Evolutionary conservation across 2,797 vertebrate genomes (phyloP), one percentile per base, ranked within the genome.

Genomic region (Myripristis jacobus): DNA sequence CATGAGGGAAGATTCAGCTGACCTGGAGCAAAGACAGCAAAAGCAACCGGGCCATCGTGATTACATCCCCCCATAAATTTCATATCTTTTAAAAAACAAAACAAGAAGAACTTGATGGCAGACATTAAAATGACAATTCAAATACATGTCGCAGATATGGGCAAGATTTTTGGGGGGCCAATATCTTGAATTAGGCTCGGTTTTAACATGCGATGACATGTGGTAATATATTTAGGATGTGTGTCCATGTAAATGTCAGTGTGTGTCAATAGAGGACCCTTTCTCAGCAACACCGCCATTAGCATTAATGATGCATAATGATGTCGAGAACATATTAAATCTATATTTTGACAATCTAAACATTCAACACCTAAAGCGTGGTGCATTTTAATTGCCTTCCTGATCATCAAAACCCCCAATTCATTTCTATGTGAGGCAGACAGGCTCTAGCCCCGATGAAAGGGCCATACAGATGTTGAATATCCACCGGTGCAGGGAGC

Each of bases 381-480:
- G 76, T 75, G 43, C 25, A 70, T 75, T 87, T 76, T 71, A 91
- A 87, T 87, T 81, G 62, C 84, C 54, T 79, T 77, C 77, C 75
- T 76, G 76, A 82, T 88, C 68, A 86, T 91, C 88, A 92, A 90
- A 41, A 83, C 85, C 79, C 74, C 46, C 77, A 79, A 88, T 93
- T 92, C 89, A 85, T 82, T 70, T 63, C 31, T 46, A 50, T 19
- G 34, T 6, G 43, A 47, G 63, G 47, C 66, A 87, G 72, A 47
- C 77, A 60, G 15, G 55, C 80, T 73, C 18, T 61, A 21, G 51
- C 34, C 64, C 64, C 76, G n/a, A 85, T 94, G 91, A 94, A 94
- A 91, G 91, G 73, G 75, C 83, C 55, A 68, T 83, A 93, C 88
- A 93, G 89, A 89, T 79, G 87, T 70, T 64, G 78, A 83, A 84